These are phyloP conservation scores for Stenodema calcarata DNA, from an alignment of 2,888 invertebrate genomes.

Conservation along the genomic window DNA sequence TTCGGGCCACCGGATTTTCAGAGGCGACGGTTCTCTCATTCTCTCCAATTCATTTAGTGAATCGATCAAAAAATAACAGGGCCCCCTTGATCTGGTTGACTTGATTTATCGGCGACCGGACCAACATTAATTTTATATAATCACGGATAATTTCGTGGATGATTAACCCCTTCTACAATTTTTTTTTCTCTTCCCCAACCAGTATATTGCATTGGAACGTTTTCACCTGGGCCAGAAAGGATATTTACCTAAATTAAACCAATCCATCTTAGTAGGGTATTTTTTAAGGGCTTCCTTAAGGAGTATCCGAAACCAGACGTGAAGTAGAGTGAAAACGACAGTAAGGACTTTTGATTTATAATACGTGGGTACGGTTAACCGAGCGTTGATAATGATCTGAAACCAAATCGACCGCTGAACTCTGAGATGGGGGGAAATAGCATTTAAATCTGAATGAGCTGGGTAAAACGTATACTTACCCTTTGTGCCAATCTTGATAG, in stretches of 20 bases:
- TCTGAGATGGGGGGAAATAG: neutral
- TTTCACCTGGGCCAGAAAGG: constrained; percentile 5
- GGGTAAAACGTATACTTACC: neutral
- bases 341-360: constrained; percentile 24
- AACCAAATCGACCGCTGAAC: neutral
- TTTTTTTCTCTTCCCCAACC: neutral
- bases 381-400: neutral
- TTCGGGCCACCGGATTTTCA: neutral
- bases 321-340: constrained; percentile 2
- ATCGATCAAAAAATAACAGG: constrained; percentile 29
- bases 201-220: neutral
- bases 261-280: constrained; percentile 21
- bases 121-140: constrained; percentile 31
- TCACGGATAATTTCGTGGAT: constrained; percentile 28
- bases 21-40: neutral
- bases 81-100: neutral
- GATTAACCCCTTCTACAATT: neutral
- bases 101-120: constrained; percentile 22
- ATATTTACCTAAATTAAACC: constrained; percentile 41
- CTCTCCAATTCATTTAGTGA: neutral
- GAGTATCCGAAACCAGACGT: neutral
- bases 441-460: neutral
- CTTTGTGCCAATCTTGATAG: neutral
- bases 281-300: neutral
- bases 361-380: neutral